Evolutionary conservation across 2,113 vertebrate genomes (phyloP).

Genomic region (Paraplagusia blochii): DNA sequence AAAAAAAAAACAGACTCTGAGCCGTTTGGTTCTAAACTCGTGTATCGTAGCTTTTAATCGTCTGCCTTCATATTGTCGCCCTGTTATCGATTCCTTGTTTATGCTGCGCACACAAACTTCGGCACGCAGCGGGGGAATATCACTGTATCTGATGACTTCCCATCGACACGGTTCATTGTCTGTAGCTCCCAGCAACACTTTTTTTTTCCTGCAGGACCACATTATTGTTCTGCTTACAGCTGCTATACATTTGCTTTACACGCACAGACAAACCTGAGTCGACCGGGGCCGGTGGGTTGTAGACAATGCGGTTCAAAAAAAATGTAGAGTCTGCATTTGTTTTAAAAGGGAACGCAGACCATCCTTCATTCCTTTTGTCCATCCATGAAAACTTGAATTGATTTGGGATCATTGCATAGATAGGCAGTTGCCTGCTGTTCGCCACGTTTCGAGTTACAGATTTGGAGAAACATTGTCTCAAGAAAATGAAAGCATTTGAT

Average conservation of each 20-base stretch:
- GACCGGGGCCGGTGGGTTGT: slow-evolving; percentile 13
- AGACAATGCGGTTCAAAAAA: slow-evolving; percentile 59
- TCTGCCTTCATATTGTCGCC: background rate
- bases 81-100: background rate
- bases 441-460: slow-evolving; percentile 27
- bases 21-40: background rate
- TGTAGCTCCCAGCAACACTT: slow-evolving; percentile 14
- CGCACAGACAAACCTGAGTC: slow-evolving; percentile 31
- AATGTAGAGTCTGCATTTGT: slow-evolving; percentile 53
- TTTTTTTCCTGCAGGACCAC: slow-evolving; percentile 17
- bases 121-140: slow-evolving; percentile 1
- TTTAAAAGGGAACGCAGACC: slow-evolving; percentile 50
- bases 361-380: slow-evolving; percentile 68
- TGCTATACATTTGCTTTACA: slow-evolving; percentile 47
- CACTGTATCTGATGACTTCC: slow-evolving; percentile 17
- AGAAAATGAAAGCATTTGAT: slow-evolving; percentile 56
- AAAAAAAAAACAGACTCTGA: too few species aligned
- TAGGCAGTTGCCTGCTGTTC: slow-evolving; percentile 48
- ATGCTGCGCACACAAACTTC: slow-evolving; percentile 1
- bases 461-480: slow-evolving; percentile 51
- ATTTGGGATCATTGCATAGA: slow-evolving; percentile 66
- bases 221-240: slow-evolving; percentile 33
- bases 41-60: background rate
- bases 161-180: slow-evolving; percentile 20
- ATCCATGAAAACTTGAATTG: slow-evolving; percentile 53